These are phyloP conservation scores for Pontoporia blainvillei DNA, from an alignment of 2,113 vertebrate species.

Conservation along the genomic window DNA sequence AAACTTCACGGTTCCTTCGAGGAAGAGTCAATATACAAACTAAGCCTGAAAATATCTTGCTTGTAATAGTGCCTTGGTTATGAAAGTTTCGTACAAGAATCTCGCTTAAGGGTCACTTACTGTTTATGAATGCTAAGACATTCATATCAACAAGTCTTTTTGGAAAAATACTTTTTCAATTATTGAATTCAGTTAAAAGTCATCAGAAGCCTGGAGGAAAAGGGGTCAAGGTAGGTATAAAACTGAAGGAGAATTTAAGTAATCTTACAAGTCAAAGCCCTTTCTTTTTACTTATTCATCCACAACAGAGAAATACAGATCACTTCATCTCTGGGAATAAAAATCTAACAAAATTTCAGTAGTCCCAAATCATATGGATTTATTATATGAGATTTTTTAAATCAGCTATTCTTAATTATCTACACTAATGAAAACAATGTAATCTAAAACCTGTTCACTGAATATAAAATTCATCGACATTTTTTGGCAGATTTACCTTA, in stretches of 20 bases:
- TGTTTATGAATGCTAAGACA: background rate
- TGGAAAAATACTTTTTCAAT: conserved; percentile 36
- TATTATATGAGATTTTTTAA: background rate
- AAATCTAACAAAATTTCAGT: conserved; percentile 22
- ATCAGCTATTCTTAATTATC: background rate
- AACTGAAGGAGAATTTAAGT: background rate
- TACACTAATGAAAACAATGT: conserved; percentile 25
- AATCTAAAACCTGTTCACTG: background rate
- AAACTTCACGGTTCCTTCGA: background rate
- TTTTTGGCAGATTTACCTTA: background rate
- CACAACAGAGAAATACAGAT: background rate
- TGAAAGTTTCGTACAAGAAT: conserved; percentile 5
- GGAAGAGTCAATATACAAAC: conserved; percentile 40
- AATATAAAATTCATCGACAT: background rate
- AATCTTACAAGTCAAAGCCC: background rate
- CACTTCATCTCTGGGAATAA: background rate
- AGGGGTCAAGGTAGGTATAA: background rate
- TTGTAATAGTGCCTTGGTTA: background rate
- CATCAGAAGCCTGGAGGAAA: background rate
- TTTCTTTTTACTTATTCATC: conserved; percentile 5
- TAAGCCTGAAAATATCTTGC: background rate
- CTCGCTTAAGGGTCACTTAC: background rate
- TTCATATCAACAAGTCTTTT: background rate
- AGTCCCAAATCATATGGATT: conserved; percentile 13
- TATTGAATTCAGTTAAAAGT: conserved; percentile 8